Conservation (phyloP, 1,140 invertebrate species). For the Calycopis cecrops region DNA sequence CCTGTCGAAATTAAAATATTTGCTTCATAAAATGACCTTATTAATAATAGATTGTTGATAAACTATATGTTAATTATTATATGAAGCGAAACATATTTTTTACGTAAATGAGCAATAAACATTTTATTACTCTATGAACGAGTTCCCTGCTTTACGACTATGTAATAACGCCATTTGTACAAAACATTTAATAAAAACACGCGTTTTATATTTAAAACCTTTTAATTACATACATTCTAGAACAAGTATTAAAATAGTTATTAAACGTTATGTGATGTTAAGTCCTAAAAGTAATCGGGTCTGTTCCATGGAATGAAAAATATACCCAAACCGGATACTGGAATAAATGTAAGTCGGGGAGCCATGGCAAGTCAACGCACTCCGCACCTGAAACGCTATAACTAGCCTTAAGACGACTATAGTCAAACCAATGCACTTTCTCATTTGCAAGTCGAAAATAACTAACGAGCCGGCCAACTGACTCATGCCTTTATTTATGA, state of each 20-base stretch:
- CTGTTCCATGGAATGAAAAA: slow-evolving; percentile 19
- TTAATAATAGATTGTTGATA: neutral
- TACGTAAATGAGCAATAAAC: slow-evolving; percentile 4
- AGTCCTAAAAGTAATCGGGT: neutral
- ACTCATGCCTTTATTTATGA: slow-evolving; percentile 62
- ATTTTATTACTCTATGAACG: neutral
- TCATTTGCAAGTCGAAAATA: slow-evolving; percentile 70
- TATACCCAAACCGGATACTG: slow-evolving; percentile 31
- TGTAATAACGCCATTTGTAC: neutral
- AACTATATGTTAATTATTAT: neutral
- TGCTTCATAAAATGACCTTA: neutral
- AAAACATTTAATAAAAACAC: slow-evolving; percentile 1
- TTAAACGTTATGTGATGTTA: neutral
- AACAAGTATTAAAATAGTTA: neutral
- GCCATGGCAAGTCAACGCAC: slow-evolving; percentile 28
- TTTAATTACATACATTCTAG: neutral
- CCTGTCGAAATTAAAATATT: too few species aligned
- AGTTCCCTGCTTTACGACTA: neutral
- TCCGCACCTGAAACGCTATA: slow-evolving; percentile 29
- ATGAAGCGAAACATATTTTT: neutral
- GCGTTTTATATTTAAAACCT: neutral
- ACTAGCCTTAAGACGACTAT: slow-evolving; percentile 10
- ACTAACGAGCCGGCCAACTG: slow-evolving; percentile 41
- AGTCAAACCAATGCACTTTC: slow-evolving; percentile 48
- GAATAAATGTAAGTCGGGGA: slow-evolving; percentile 26